Evolutionary conservation across 2,797 vertebrate genomes (phyloP), one percentile per base, ranked within the genome.

Genomic region (Morus bassanus): DNA sequence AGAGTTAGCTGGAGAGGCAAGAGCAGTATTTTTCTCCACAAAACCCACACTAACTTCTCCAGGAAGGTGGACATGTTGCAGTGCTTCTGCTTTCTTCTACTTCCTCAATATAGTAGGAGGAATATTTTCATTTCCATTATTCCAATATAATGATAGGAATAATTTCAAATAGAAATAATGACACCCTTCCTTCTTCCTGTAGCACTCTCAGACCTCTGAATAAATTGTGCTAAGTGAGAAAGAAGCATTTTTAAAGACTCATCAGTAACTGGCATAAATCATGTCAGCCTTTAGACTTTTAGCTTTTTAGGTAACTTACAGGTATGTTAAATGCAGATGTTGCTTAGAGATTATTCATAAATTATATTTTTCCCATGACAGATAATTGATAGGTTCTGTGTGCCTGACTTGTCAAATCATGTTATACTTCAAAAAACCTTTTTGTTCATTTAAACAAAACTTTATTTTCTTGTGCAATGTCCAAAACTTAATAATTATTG

Each of bases 401-500:
- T 63, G 33, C 24, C 39, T 92, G 43, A 89, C 60, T 94, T 93
- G 69, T 41, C 41, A 94, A 86, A 86, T 30, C 39, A 72, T 37
- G 35, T 41, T 85, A 57, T 70, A 50, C 25, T 87, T 87, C 25
- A 69, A 60, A 25, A 73, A 90, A n/a, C 10, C 7, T 43, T 81
- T 48, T 41, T 65, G 35, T 79, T 74, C 23, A 51, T 90, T 92
- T 63, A 46, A 67, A 33, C 46, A 85, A 75, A 74, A 43, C 3
- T 46, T 56, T 25, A 8, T 79, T 96, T 95, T 79, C 69, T 64
- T 41, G 2, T 74, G 70, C 65, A 70, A 56, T 90, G 60, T 79
- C 91, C 79, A 88, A 92, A 96, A 89, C 33, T n/a, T 64, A 56
- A 75, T 89, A 79, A 83, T 91, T 91, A 50, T 54, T 93, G 11